phyloP scores from a whole-genome alignment of 2,113 vertebrate species.

The Quiscalus mexicanus region DNA sequence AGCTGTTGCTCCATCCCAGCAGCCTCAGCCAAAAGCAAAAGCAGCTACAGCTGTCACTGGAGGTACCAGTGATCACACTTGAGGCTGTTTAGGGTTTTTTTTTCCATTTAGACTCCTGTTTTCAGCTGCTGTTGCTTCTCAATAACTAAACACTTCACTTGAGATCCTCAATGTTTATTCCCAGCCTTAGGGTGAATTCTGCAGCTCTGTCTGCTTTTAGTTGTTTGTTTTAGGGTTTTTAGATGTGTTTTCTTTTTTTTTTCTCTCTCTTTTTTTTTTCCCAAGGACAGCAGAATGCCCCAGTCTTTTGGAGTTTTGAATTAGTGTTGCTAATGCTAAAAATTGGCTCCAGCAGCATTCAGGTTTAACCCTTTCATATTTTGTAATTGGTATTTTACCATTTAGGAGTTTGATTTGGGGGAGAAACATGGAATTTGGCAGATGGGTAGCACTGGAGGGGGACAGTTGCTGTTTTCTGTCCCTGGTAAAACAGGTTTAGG shows the following conservation, averaged over 20 bases:
- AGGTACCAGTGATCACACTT: not conserved
- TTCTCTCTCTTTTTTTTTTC: no score
- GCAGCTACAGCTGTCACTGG: not conserved
- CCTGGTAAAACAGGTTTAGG: not conserved
- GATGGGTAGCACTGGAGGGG: not conserved
- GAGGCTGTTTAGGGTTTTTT: not conserved
- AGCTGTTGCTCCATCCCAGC: not conserved
- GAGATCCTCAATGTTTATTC: slow-evolving; percentile 14
- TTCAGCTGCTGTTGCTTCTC: slow-evolving; percentile 1
- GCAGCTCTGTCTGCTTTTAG: not conserved
- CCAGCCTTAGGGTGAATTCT: slow-evolving; percentile 28
- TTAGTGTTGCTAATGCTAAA: slow-evolving; percentile 24
- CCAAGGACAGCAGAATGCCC: not conserved
- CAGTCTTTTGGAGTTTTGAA: not conserved
- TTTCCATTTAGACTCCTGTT: slow-evolving; percentile 2
- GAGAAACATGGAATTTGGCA: not conserved
- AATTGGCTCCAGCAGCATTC: not conserved
- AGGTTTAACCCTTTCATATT: not conserved
- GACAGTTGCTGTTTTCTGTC: not conserved
- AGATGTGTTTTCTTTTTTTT: not conserved
- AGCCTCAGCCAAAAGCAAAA: not conserved
- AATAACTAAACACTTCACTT: slow-evolving; percentile 14
- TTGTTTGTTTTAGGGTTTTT: not conserved
- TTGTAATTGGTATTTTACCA: not conserved
- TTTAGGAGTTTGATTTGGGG: not conserved